These are phyloP conservation scores for Apodemus sylvaticus DNA, from an alignment of 2,113 vertebrate genomes.

Conservation along the genomic window DNA sequence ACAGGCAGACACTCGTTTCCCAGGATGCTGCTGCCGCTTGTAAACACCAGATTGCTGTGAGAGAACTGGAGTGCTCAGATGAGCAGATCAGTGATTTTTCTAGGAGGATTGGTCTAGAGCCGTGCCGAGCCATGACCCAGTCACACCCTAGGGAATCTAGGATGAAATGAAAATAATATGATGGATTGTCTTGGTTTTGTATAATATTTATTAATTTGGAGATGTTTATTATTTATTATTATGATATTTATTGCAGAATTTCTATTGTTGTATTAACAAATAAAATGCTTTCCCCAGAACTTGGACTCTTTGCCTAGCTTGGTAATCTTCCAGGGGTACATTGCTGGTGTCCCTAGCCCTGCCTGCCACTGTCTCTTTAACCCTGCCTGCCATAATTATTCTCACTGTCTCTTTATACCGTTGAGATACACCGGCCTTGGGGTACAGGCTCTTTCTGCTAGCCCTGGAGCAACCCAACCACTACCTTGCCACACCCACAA, in stretches of 20 bases:
- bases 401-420: neutral
- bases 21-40: neutral
- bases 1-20: neutral
- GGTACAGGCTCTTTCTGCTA: neutral
- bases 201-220: constrained; percentile 90
- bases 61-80: neutral
- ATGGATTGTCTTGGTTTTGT: too few species aligned
- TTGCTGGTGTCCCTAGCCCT: too few species aligned
- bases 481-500: neutral
- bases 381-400: too few species aligned
- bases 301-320: neutral
- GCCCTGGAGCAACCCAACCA: rapidly evolving
- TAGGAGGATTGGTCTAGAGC: neutral
- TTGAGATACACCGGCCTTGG: neutral
- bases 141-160: neutral
- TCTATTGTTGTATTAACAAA: constrained; percentile 90
- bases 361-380: neutral
- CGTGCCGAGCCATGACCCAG: neutral
- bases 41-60: neutral
- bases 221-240: constrained; percentile 91
- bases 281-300: constrained; percentile 86
- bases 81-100: neutral
- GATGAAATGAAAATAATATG: neutral
- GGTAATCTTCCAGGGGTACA: neutral
- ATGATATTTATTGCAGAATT: constrained; percentile 91